These are phyloP conservation scores for Cotesia vestalis DNA, from an alignment of 1,140 invertebrate species.

Conservation along the genomic window DNA sequence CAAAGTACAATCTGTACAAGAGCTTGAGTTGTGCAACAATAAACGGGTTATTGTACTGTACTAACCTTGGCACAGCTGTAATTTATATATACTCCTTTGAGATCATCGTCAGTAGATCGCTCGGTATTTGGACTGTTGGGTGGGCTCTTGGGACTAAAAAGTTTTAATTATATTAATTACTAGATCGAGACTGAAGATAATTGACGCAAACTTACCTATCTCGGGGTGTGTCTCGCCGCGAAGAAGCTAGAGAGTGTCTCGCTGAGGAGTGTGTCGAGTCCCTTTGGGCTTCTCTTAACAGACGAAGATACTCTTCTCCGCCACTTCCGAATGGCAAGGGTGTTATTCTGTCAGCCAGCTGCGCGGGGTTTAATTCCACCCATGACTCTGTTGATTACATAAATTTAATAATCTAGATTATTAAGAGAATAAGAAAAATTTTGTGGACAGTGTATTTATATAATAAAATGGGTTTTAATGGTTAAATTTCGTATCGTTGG, in stretches of 20 bases:
- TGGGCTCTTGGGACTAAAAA: slow-evolving; percentile 85
- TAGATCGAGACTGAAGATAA: neutral
- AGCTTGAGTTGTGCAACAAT: too few species aligned
- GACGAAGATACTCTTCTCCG: slow-evolving; percentile 81
- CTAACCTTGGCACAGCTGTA: slow-evolving; percentile 73
- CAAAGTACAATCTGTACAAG: too few species aligned
- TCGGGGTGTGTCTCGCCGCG: slow-evolving; percentile 72
- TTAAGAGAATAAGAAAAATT: too few species aligned
- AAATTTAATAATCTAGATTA: too few species aligned
- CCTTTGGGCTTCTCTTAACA: slow-evolving; percentile 84
- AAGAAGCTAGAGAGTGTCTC: slow-evolving; percentile 81
- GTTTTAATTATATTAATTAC: slow-evolving; percentile 27
- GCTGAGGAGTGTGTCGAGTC: slow-evolving; percentile 88
- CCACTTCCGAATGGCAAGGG: slow-evolving; percentile 71
- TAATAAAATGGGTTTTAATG: too few species aligned
- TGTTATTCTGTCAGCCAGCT: slow-evolving; percentile 72
- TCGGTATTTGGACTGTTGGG: slow-evolving; percentile 89
- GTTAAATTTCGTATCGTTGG: too few species aligned
- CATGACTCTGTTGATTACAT: slow-evolving; percentile 77
- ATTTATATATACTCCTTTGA: slow-evolving; percentile 84
- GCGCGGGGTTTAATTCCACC: slow-evolving; percentile 77
- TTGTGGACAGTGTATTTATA: too few species aligned
- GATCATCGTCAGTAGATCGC: slow-evolving; percentile 78
- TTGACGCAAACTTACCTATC: slow-evolving; percentile 58
- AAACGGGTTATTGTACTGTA: slow-evolving; percentile 24